phyloP scores from a whole-genome alignment of 2,797 vertebrate species.

The Sebastes elongatus region DNA sequence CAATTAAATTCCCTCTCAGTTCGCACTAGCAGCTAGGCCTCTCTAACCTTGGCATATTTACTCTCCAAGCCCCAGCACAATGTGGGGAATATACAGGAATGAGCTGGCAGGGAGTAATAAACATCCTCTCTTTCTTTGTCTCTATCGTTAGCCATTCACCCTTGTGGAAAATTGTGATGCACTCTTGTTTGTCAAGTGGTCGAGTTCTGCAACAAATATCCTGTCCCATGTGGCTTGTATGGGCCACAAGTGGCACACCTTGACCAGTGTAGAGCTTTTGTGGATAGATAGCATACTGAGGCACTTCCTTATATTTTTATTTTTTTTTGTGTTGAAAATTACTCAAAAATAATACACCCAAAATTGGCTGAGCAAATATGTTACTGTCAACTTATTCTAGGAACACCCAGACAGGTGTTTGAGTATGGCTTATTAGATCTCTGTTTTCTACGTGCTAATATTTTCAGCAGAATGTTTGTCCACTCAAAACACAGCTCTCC shows the following conservation, averaged over 20 bases:
- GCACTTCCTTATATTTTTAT: not conserved
- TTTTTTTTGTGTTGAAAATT: not conserved
- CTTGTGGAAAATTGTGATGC: constrained; percentile 44
- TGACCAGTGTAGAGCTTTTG: not conserved
- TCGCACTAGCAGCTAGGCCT: constrained; percentile 41
- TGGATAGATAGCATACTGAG: not conserved
- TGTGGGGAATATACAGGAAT: constrained; percentile 45
- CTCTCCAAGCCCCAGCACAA: constrained; percentile 44
- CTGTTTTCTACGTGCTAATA: not conserved
- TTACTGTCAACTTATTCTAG: not conserved
- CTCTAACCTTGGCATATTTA: constrained; percentile 67
- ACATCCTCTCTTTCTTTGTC: constrained; percentile 20
- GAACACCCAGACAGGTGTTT: not conserved
- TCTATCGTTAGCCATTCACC: constrained; percentile 24
- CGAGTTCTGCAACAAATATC: constrained; percentile 23
- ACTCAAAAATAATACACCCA: not conserved
- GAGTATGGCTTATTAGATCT: not conserved
- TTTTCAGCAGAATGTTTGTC: not conserved
- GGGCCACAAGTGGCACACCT: not conserved
- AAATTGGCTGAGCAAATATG: not conserved
- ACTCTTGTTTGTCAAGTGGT: constrained; percentile 36
- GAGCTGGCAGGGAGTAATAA: constrained; percentile 37
- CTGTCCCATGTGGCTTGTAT: not conserved
- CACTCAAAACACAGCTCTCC: not conserved
- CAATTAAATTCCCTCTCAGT: constrained; percentile 67